A percentile compares a stretch with the other conserved stretches of the same genome.
Conservation (phyloP, 2,888 invertebrate genomes). For the Rotaria sp. region DNA sequence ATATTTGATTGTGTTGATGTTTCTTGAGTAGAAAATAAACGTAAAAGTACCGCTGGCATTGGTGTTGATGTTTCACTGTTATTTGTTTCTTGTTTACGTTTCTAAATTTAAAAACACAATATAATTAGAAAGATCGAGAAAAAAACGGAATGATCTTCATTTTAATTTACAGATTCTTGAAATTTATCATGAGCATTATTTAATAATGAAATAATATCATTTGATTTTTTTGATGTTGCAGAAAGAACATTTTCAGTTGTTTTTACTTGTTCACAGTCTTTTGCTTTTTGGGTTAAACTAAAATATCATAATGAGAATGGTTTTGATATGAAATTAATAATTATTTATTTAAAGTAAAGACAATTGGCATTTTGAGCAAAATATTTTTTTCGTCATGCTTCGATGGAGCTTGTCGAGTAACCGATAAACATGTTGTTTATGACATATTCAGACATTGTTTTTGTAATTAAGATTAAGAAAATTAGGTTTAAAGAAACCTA, state of each 20-base stretch:
- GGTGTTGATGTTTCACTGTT: neutral
- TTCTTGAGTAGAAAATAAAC: constrained; percentile 10
- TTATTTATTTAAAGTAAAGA: too few species aligned
- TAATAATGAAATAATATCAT: neutral
- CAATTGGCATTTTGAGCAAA: too few species aligned
- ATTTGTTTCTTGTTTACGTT: neutral
- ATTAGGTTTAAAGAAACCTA: too few species aligned
- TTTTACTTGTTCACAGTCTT: neutral
- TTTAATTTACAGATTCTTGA: neutral
- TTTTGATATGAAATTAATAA: too few species aligned
- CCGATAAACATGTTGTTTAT: too few species aligned
- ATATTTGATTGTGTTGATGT: neutral
- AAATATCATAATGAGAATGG: too few species aligned
- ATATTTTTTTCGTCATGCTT: too few species aligned
- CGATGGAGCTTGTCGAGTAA: too few species aligned
- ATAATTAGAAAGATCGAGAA: too few species aligned
- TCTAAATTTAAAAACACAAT: neutral
- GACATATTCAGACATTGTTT: too few species aligned
- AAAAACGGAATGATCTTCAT: too few species aligned
- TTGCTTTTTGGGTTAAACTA: constrained; percentile 6
- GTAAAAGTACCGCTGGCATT: neutral
- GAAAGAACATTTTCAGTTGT: neutral
- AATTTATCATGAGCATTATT: neutral
- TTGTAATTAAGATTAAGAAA: too few species aligned
- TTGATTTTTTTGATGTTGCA: neutral